Evolutionary conservation across 2,888 invertebrate species (phyloP).

Genomic region (Tenthredo mesomela): DNA sequence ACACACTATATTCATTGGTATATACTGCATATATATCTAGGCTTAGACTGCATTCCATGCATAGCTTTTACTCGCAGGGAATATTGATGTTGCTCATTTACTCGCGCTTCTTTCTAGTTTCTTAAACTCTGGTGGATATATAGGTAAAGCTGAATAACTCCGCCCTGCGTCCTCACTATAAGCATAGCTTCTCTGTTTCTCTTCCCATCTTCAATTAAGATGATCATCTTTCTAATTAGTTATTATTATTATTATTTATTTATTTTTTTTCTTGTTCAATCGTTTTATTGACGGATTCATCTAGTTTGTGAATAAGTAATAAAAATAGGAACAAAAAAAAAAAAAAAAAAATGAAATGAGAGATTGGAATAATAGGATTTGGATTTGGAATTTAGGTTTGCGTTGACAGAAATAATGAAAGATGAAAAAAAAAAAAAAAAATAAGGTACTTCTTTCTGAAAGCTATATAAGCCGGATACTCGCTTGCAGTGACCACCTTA

Average conservation of each 20-base stretch:
- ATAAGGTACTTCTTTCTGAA: not conserved
- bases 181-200: not conserved
- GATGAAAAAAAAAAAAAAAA: constrained; percentile 8
- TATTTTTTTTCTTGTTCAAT: not conserved
- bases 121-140: not conserved
- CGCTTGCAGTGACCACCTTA: not conserved
- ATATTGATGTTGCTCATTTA: constrained; percentile 45
- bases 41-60: constrained; percentile 35
- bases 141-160: not conserved
- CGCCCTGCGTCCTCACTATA: not conserved
- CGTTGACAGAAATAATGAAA: constrained; percentile 36
- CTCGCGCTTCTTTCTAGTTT: constrained; percentile 32
- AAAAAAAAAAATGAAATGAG: too few species aligned
- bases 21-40: constrained; percentile 18
- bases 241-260: not conserved
- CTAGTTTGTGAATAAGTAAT: not conserved
- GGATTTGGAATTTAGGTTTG: too few species aligned
- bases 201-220: not conserved
- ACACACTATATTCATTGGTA: not conserved
- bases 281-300: not conserved
- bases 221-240: not conserved
- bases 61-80: constrained; percentile 29
- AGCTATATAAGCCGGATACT: not conserved
- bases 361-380: too few species aligned
- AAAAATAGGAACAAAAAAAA: too few species aligned